Evolutionary conservation across 2,797 vertebrate genomes (phyloP), one percentile per base, ranked within the genome.

Genomic region (Toxotes lorentzi): DNA sequence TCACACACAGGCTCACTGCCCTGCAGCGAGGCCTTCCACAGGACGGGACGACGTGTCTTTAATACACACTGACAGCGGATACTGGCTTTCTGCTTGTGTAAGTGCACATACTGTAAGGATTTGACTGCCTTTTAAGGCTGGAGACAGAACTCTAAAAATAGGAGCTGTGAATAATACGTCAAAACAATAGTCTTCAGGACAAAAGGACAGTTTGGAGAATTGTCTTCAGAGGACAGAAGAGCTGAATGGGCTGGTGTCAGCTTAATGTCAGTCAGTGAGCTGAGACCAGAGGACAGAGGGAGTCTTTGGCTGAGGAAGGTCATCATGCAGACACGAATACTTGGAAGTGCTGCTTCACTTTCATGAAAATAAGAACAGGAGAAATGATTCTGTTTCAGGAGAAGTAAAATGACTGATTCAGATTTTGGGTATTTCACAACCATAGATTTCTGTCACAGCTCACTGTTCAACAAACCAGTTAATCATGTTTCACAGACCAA

Each of bases 121-220:
- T 57, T 2, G 30, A 58, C 73, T 63, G 78, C 84, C 78, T 84
- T 85, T 77, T 51, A 30, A 82, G 82, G 80, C 60, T 10, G 50
- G 70, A 82, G 83, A 86, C 81, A 78, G 56, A 54, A 38, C 58
- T 57, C 86, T 87, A 84, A 87, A 86, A 84, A 89, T 86, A 87
- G 83, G 21, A 80, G 57, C 75, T 67, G 83, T 86, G 87, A 88
- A 84, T 82, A 82, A 81, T 78, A 48, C 61, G 69, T 84, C 83
- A 83, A 77, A 88, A 84, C 66, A 70, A 83, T 65, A 10, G 56
- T 81, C 76, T 88, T 74, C 71, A 73, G 73, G 84, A 78, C 66
- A 58, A 80, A 78, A 62, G 78, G 79, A 79, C 76, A 14, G 65
- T 73, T 80, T 54, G 73, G 73, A 71, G 63, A 41, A 16, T 16